phyloP scores from a whole-genome alignment of 2,888 invertebrate genomes.

The Melikaiella ostensackeni region DNA sequence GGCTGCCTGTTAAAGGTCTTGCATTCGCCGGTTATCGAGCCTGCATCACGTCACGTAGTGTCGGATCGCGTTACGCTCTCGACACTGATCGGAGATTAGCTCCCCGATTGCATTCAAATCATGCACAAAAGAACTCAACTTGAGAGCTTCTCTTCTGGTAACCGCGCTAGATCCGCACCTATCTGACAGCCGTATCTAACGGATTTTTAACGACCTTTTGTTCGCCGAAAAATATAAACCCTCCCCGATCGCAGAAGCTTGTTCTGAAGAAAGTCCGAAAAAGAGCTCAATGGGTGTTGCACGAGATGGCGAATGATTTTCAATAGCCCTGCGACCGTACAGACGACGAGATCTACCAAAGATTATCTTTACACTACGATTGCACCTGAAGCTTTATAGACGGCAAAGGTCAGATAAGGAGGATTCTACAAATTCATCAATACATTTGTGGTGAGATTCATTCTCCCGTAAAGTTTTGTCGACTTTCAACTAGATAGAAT shows the following conservation, averaged over 20 bases:
- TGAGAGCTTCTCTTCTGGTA: constrained; percentile 61
- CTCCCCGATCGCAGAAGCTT: constrained; percentile 43
- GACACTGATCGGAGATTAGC: constrained; percentile 76
- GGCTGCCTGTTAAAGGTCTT: constrained; percentile 44
- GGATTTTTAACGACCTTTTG: constrained; percentile 76
- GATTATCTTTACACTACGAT: constrained; percentile 29
- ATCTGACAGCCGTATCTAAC: constrained; percentile 75
- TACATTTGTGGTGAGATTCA: constrained; percentile 9
- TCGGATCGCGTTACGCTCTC: constrained; percentile 76
- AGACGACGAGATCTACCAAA: constrained; percentile 11
- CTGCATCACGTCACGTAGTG: constrained; percentile 73
- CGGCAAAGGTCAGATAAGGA: neutral
- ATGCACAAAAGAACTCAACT: constrained; percentile 74
- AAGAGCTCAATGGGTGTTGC: constrained; percentile 26
- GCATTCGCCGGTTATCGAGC: constrained; percentile 70
- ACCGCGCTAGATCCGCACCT: constrained; percentile 64
- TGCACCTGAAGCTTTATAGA: constrained; percentile 17
- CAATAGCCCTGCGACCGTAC: constrained; percentile 20
- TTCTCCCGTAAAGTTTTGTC: neutral
- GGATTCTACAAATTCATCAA: neutral
- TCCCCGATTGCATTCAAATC: constrained; percentile 75
- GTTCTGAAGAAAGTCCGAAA: constrained; percentile 43
- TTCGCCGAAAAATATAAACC: constrained; percentile 60
- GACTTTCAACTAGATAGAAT: neutral
- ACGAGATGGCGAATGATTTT: constrained; percentile 36